phyloP scores from a whole-genome alignment of 2,113 vertebrate species.

The Varanus salvator region DNA sequence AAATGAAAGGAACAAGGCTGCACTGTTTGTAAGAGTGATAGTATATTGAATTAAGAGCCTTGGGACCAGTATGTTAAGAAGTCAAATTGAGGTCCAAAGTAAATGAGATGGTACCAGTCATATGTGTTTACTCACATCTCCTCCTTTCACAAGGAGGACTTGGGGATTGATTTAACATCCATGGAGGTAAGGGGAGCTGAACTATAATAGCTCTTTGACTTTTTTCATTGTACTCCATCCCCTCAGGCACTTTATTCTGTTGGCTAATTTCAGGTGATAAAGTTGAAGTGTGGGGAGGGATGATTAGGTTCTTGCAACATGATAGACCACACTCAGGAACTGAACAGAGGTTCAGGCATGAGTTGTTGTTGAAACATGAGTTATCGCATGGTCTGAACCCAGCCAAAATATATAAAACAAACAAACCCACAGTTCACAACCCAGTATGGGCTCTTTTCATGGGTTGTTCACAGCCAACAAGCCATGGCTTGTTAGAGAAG shows the following conservation, averaged over 20 bases:
- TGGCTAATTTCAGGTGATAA: not conserved
- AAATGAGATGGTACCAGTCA: not conserved
- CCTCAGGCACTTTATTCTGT: not conserved
- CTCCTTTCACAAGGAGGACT: not conserved
- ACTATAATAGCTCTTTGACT: too few relatives aligned
- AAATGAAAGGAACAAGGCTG: not conserved
- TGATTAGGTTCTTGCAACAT: too few relatives aligned
- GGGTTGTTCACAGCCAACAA: too few relatives aligned
- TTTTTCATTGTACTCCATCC: not conserved
- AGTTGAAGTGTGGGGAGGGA: not conserved
- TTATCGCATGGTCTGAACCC: too few relatives aligned
- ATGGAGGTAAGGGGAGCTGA: not conserved
- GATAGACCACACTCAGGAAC: too few relatives aligned
- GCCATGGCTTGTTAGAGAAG: too few relatives aligned
- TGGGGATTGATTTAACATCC: not conserved
- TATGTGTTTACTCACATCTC: not conserved
- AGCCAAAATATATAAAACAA: too few relatives aligned
- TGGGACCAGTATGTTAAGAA: not conserved
- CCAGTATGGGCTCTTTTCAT: too few relatives aligned
- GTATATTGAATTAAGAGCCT: not conserved
- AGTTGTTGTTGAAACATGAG: too few relatives aligned
- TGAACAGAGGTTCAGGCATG: too few relatives aligned
- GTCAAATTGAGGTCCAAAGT: not conserved
- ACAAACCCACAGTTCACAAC: too few relatives aligned
- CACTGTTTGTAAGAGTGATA: not conserved